These are phyloP conservation scores for Amia ocellicauda DNA, from an alignment of 2,113 vertebrate genomes.

Conservation along the genomic window DNA sequence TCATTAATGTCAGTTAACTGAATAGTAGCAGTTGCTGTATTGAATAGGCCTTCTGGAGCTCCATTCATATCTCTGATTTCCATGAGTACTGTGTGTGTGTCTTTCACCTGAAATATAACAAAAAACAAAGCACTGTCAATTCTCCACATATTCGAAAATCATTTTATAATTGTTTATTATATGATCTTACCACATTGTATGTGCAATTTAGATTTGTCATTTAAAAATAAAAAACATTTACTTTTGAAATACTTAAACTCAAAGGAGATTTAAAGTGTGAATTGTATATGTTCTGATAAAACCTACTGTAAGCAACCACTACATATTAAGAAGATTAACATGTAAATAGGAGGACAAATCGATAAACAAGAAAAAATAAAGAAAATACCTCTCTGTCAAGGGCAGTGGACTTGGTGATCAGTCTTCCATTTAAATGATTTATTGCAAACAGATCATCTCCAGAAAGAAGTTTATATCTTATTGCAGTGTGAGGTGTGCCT, in stretches of 20 bases:
- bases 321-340: too few species aligned
- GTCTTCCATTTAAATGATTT: constrained; percentile 59
- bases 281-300: too few species aligned
- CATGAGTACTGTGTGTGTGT: constrained; percentile 55
- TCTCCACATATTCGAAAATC: too few species aligned
- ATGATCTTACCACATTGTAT: too few species aligned
- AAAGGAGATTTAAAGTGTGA: too few species aligned
- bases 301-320: too few species aligned
- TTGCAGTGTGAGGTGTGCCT: constrained; percentile 52
- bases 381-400: constrained; percentile 81
- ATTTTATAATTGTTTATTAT: too few species aligned
- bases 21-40: constrained; percentile 69
- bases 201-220: too few species aligned
- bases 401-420: constrained; percentile 47
- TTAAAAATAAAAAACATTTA: too few species aligned
- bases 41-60: constrained; percentile 53
- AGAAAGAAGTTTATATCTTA: constrained; percentile 67
- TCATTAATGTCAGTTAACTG: constrained; percentile 76
- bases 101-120: constrained; percentile 52
- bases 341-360: too few species aligned
- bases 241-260: too few species aligned
- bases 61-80: constrained; percentile 77
- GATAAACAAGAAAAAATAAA: not conserved
- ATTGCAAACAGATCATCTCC: constrained; percentile 55
- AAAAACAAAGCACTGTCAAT: too few species aligned